phyloP scores from a whole-genome alignment of 2,113 vertebrate genomes.

The Turdus rufiventris region DNA sequence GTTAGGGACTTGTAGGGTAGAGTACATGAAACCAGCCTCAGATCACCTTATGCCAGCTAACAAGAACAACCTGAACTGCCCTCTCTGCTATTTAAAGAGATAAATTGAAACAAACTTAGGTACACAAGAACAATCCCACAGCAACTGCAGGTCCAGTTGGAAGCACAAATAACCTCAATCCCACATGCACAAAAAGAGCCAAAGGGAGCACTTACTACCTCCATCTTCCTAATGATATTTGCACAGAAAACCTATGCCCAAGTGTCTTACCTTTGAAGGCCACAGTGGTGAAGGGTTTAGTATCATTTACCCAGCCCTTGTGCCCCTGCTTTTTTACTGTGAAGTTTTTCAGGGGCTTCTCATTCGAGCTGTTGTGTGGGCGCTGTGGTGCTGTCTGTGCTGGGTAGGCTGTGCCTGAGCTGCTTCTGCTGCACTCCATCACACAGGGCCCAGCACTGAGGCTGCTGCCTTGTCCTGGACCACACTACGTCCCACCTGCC shows the following conservation, averaged over 20 bases:
- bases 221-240: background rate
- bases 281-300: background rate
- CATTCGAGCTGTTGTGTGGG: background rate
- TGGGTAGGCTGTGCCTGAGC: background rate
- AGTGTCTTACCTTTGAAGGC: background rate
- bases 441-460: rapidly evolving
- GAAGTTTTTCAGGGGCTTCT: background rate
- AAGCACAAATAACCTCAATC: background rate
- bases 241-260: background rate
- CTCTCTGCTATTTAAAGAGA: background rate
- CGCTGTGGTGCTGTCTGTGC: rapidly evolving
- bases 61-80: background rate
- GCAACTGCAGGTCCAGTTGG: background rate
- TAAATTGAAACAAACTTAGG: background rate
- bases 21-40: background rate
- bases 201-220: background rate
- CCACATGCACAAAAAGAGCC: background rate
- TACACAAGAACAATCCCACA: background rate
- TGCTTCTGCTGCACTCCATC: rapidly evolving
- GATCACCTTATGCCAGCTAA: background rate
- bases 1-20: background rate
- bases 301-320: background rate
- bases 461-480: background rate
- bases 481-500: rapidly evolving
- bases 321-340: background rate